Evolutionary conservation across 2,113 vertebrate genomes (phyloP).

Genomic region (Ursus arctos): DNA sequence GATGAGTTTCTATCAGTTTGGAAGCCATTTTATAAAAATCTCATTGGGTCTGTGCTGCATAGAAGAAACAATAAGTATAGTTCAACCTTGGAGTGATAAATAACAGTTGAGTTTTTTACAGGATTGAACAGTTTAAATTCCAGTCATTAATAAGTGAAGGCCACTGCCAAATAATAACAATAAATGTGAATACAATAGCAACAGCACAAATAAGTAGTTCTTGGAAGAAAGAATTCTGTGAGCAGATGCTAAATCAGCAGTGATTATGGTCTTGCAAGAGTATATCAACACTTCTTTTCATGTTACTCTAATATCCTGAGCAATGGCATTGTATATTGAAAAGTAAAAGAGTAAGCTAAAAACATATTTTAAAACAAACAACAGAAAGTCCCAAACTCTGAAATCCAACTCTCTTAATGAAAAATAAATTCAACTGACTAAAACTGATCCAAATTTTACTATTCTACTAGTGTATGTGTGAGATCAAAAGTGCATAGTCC

Average conservation of each 20-base stretch:
- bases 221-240: not conserved
- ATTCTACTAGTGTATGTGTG: not conserved
- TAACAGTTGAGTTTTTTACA: not conserved
- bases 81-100: not conserved
- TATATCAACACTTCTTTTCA: not conserved
- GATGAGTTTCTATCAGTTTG: not conserved
- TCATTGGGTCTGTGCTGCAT: not conserved
- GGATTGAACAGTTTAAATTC: not conserved
- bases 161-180: not conserved
- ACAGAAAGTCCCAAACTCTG: not conserved
- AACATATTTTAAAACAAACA: not conserved
- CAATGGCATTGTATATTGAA: not conserved
- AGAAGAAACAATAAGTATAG: not conserved
- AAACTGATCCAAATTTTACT: not conserved
- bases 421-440: not conserved
- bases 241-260: not conserved
- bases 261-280: not conserved
- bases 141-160: not conserved
- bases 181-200: not conserved
- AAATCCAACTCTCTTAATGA: not conserved
- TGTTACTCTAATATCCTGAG: not conserved
- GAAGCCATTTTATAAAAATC: not conserved
- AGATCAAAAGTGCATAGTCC: not conserved
- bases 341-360: constrained; percentile 7
- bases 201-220: not conserved